Conservation (phyloP, 2,888 invertebrate species). For the Scelioninae gen. 1 region DNA sequence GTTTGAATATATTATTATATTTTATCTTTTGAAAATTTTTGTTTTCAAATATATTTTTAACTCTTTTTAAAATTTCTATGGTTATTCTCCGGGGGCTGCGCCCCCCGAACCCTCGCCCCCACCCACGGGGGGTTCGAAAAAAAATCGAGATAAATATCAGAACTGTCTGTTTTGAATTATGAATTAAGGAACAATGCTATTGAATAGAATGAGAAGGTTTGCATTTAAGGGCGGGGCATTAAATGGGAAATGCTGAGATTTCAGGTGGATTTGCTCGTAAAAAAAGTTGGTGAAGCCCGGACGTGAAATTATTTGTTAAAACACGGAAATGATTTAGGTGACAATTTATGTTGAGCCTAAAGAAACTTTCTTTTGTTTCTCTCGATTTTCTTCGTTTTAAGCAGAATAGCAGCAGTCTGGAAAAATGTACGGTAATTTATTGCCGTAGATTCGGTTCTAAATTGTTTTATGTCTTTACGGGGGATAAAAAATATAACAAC, state of each 20-base stretch:
- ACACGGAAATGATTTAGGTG: constrained; percentile 20
- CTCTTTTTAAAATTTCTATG: too few species aligned
- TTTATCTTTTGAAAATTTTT: too few species aligned
- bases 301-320: constrained; percentile 29
- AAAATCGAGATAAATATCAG: too few species aligned
- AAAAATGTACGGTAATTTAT: constrained; percentile 4
- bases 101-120: too few species aligned
- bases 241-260: constrained; percentile 37
- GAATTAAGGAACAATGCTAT: constrained; percentile 33
- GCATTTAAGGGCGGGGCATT: constrained; percentile 31
- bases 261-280: constrained; percentile 21
- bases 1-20: too few species aligned
- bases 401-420: neutral
- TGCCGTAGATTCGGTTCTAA: neutral
- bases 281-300: constrained; percentile 23
- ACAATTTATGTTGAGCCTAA: constrained; percentile 4
- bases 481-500: neutral
- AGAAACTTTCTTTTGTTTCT: constrained; percentile 5
- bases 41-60: too few species aligned
- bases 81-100: too few species aligned
- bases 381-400: neutral
- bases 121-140: too few species aligned
- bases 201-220: constrained; percentile 17
- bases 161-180: constrained; percentile 22
- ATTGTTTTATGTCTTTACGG: constrained; percentile 24